Evolutionary conservation across 2,888 invertebrate genomes (phyloP).

Genomic region (Brachypalpus laphriformis): DNA sequence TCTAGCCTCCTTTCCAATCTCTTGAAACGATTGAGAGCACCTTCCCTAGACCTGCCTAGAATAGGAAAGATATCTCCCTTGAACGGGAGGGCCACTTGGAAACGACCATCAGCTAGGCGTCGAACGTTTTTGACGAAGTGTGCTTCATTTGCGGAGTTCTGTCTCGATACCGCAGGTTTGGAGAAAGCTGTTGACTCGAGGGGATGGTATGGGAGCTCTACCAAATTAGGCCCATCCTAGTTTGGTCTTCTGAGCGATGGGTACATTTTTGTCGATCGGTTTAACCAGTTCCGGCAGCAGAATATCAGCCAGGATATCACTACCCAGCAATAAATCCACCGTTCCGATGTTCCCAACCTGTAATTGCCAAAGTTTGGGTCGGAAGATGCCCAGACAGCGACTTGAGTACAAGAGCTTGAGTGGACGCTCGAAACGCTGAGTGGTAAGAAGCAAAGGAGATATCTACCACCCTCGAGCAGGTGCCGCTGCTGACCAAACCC

Average conservation of each 20-base stretch:
- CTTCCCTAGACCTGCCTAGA: neutral
- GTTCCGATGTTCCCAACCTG: conserved; percentile 13
- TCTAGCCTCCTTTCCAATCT: neutral
- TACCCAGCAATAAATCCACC: neutral
- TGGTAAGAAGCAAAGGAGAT: conserved; percentile 13
- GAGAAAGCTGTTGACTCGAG: neutral
- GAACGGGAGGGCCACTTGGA: conserved; percentile 2
- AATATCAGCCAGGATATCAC: conserved; percentile 12
- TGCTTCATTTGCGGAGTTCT: neutral
- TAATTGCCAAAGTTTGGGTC: neutral
- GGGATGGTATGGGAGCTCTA: neutral
- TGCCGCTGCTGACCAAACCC: conserved; percentile 39
- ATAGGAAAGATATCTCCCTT: neutral
- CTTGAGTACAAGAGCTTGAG: conserved; percentile 34
- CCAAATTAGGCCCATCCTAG: conserved; percentile 11
- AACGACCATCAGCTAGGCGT: conserved; percentile 7
- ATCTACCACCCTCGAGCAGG: conserved; percentile 3
- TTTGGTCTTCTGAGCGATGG: neutral
- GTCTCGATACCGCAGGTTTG: neutral
- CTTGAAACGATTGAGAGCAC: neutral
- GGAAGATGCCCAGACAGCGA: conserved; percentile 26
- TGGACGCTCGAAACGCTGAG: conserved; percentile 5
- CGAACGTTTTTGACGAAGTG: conserved; percentile 7
- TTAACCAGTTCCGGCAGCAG: neutral
- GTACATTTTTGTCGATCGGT: neutral